phyloP scores from a whole-genome alignment of 2,113 vertebrate genomes.

The Pangasianodon hypophthalmus region DNA sequence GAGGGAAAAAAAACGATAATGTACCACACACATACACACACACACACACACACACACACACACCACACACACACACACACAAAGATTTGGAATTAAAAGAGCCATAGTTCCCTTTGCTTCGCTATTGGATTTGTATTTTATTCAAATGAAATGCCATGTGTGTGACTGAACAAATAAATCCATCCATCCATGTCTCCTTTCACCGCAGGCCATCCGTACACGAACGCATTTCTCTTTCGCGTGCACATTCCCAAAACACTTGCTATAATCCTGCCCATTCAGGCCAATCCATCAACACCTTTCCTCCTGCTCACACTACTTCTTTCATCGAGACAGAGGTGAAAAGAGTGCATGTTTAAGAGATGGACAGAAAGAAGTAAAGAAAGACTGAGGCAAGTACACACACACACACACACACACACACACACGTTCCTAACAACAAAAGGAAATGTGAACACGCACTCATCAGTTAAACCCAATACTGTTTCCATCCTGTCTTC shows the following conservation, averaged over 20 bases:
- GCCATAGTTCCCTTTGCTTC: neutral
- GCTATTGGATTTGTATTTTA: neutral
- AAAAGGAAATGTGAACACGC: neutral
- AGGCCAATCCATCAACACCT: conserved; percentile 14
- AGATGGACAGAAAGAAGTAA: neutral
- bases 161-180: conserved; percentile 8
- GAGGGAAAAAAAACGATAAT: neutral
- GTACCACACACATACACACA: neutral
- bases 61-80: neutral
- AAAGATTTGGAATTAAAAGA: neutral
- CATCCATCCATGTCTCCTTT: conserved; percentile 26
- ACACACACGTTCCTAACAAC: neutral
- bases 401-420: neutral
- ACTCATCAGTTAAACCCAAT: neutral
- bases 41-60: neutral
- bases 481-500: neutral
- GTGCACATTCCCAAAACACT: neutral
- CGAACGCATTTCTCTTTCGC: neutral
- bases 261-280: neutral
- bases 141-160: neutral
- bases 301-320: neutral
- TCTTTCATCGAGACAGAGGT: neutral
- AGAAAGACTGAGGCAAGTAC: neutral
- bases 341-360: neutral
- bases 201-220: neutral